Evolutionary conservation across 1,140 invertebrate species (phyloP).

Genomic region (Neocloeon triangulifer): DNA sequence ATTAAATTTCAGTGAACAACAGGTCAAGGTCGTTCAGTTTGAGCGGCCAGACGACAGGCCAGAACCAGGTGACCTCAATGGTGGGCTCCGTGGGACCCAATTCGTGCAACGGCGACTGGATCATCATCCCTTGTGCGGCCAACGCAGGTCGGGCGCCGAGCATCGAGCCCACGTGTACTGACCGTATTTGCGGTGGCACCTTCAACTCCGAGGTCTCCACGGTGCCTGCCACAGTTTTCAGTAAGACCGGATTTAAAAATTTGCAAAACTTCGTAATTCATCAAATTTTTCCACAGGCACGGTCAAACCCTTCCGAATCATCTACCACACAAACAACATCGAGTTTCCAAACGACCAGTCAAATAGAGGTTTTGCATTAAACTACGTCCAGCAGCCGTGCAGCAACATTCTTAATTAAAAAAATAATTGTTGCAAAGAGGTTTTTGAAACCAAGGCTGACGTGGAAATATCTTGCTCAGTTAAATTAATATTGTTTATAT

Average conservation of each 20-base stretch:
- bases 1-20: conserved; percentile 32
- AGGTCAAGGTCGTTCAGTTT: conserved; percentile 41
- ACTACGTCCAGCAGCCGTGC: conserved; percentile 65
- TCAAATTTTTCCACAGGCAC: conserved; percentile 29
- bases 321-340: conserved; percentile 48
- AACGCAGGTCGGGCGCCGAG: conserved; percentile 32
- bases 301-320: conserved; percentile 51
- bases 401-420: too few species aligned
- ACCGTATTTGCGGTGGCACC: conserved; percentile 45
- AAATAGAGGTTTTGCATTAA: conserved; percentile 58
- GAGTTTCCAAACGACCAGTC: conserved; percentile 46
- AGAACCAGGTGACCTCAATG: conserved; percentile 34
- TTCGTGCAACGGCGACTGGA: conserved; percentile 47
- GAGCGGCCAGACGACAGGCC: conserved; percentile 36
- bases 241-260: conserved; percentile 24
- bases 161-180: conserved; percentile 27
- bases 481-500: too few species aligned
- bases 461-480: too few species aligned
- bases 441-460: too few species aligned
- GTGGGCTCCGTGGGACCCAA: conserved; percentile 32
- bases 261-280: neutral
- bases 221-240: conserved; percentile 30
- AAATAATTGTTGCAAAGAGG: too few species aligned
- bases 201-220: conserved; percentile 35
- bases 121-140: conserved; percentile 48